Evolutionary conservation across 2,888 invertebrate species (phyloP).

Genomic region (Acrobasis suavella): DNA sequence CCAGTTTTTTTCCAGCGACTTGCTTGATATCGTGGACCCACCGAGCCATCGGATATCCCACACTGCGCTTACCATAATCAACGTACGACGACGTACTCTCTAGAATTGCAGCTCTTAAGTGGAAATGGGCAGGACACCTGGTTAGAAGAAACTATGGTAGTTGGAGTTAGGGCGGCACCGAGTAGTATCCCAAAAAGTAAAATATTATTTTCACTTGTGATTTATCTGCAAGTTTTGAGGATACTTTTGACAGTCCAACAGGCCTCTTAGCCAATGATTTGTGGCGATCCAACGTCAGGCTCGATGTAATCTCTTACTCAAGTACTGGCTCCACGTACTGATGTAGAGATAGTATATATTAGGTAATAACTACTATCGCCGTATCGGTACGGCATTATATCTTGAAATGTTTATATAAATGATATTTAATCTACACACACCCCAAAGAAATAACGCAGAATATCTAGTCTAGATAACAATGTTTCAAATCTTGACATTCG

Average conservation of each 20-base stretch:
- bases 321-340: neutral
- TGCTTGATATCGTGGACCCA: too few species aligned
- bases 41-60: too few species aligned
- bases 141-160: too few species aligned
- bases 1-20: too few species aligned
- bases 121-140: too few species aligned
- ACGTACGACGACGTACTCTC: too few species aligned
- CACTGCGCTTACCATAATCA: too few species aligned
- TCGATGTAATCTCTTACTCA: slow-evolving; percentile 39
- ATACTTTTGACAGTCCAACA: slow-evolving; percentile 28
- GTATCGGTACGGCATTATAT: slow-evolving; percentile 6
- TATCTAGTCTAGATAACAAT: too few species aligned
- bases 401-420: neutral
- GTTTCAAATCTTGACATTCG: too few species aligned
- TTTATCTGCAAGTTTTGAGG: neutral
- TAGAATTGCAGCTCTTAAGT: too few species aligned
- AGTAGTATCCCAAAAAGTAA: too few species aligned
- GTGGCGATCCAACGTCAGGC: slow-evolving; percentile 40
- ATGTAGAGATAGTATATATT: slow-evolving; percentile 9
- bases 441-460: neutral
- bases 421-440: neutral
- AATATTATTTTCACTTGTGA: neutral
- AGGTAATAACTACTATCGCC: slow-evolving; percentile 6
- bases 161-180: too few species aligned
- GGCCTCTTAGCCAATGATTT: slow-evolving; percentile 42